phyloP scores from a whole-genome alignment of 1,140 invertebrate species.

The Bombus fervidus region DNA sequence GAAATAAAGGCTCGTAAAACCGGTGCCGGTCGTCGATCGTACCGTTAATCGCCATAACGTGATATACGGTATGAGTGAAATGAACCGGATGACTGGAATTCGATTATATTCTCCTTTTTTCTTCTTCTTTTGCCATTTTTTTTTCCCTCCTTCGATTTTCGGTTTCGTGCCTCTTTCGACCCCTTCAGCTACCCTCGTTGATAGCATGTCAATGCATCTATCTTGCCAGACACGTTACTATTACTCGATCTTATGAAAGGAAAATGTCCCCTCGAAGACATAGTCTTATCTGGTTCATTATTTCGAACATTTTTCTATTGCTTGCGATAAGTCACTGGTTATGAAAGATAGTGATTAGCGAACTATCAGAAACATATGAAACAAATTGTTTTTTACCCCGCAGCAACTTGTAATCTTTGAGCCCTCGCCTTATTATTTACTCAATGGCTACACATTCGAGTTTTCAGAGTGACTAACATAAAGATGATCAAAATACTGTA shows the following conservation, averaged over 20 bases:
- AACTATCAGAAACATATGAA: neutral
- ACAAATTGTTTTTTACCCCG: neutral
- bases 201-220: too few relatives aligned
- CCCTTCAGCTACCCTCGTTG: neutral
- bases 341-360: neutral
- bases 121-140: neutral
- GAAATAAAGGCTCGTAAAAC: slow-evolving; percentile 60
- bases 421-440: too few relatives aligned
- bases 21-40: slow-evolving; percentile 48
- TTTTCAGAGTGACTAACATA: too few relatives aligned
- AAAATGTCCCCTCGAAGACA: too few relatives aligned
- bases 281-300: neutral
- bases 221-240: neutral
- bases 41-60: slow-evolving; percentile 48
- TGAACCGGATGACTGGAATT: slow-evolving; percentile 33
- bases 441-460: too few relatives aligned
- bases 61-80: slow-evolving; percentile 33
- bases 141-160: neutral
- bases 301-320: neutral
- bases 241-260: neutral
- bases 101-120: slow-evolving; percentile 4
- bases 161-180: neutral
- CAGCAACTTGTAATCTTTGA: neutral
- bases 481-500: neutral
- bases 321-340: neutral